Percentiles rank a stretch among this genome's conserved stretches.
These are phyloP conservation scores for Rotaria macrura DNA, from an alignment of 2,888 invertebrate genomes.

Conservation along the genomic window DNA sequence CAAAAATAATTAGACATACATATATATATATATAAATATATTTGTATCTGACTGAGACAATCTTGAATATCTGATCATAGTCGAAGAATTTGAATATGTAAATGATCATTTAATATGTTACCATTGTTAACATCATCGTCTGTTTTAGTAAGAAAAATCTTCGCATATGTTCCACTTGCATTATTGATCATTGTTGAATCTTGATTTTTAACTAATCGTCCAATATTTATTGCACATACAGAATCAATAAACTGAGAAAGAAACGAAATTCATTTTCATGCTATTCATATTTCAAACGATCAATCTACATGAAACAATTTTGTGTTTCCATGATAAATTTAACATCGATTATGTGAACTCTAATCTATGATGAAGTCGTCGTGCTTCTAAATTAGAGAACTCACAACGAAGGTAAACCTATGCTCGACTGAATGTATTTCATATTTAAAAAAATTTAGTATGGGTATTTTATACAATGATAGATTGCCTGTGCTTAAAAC, in stretches of 20 bases:
- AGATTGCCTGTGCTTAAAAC: too few relatives aligned
- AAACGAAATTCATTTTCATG: not conserved
- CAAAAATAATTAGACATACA: not conserved
- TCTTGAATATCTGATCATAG: not conserved
- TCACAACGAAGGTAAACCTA: too few relatives aligned
- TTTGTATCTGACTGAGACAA: not conserved
- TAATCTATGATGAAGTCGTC: too few relatives aligned
- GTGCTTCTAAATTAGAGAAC: too few relatives aligned
- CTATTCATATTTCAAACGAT: not conserved
- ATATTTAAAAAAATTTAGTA: too few relatives aligned
- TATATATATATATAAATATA: too few relatives aligned
- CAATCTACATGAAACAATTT: too few relatives aligned
- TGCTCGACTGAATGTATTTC: too few relatives aligned
- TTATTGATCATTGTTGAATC: not conserved
- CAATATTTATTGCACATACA: conserved; percentile 16
- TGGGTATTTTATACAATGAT: too few relatives aligned
- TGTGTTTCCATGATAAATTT: too few relatives aligned
- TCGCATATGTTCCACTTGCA: not conserved
- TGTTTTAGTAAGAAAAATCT: not conserved
- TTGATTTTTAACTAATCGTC: conserved; percentile 7
- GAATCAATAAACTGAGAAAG: not conserved
- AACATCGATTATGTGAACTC: too few relatives aligned
- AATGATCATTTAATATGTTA: conserved; percentile 1
- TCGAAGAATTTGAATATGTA: conserved; percentile 13
- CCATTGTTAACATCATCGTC: not conserved